Evolutionary conservation across 2,888 invertebrate species (phyloP).

Genomic region (Drosophila vallismaia): DNA sequence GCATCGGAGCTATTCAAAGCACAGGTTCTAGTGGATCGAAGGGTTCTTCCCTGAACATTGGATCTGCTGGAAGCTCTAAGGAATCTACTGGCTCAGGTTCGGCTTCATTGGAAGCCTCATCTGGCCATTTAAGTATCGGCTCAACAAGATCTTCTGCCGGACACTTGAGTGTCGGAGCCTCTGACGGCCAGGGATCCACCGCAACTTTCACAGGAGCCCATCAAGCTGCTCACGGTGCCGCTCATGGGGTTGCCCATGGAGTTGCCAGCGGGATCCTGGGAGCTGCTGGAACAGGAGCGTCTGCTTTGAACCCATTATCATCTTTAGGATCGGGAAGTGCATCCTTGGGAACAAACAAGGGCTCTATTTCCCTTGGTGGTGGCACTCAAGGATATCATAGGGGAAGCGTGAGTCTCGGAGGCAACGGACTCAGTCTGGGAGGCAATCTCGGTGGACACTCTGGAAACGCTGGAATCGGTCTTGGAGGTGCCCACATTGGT

Average conservation of each 20-base stretch:
- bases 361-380: constrained; percentile 2
- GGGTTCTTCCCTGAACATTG: background rate
- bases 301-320: background rate
- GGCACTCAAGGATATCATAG: background rate
- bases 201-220: background rate
- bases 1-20: background rate
- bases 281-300: background rate
- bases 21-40: constrained; percentile 1
- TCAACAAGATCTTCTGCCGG: constrained; percentile 2
- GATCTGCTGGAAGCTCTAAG: background rate
- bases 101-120: background rate
- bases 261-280: constrained; percentile 5
- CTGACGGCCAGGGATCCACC: background rate
- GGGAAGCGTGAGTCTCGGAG: constrained; percentile 11
- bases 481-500: constrained; percentile 13
- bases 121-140: constrained; percentile 8
- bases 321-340: constrained; percentile 9
- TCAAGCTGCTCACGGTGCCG: constrained; percentile 1
- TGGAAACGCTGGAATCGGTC: constrained; percentile 12
- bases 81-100: background rate
- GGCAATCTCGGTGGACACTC: constrained; percentile 14
- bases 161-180: constrained; percentile 17
- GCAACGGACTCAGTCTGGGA: constrained; percentile 18
- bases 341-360: background rate
- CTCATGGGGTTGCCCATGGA: constrained; percentile 10